phyloP scores from a whole-genome alignment of 2,797 vertebrate species.

The Chromis chromis region DNA sequence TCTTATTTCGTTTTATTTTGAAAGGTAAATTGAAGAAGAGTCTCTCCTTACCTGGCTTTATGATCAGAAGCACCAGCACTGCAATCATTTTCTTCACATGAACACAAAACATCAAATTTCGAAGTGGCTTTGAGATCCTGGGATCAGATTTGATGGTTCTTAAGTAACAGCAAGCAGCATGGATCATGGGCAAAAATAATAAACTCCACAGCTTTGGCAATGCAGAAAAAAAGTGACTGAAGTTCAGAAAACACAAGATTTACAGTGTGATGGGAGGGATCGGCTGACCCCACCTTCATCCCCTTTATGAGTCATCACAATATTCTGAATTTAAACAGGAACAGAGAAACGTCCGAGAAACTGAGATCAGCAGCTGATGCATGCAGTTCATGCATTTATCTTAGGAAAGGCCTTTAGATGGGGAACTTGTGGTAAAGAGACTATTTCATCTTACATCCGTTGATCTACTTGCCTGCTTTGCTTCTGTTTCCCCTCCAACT shows the following conservation, averaged over 20 bases:
- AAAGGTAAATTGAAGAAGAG: background rate
- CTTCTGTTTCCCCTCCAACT: too few relatives aligned
- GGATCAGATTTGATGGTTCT: background rate
- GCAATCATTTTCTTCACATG: constrained; percentile 24
- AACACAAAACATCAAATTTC: background rate
- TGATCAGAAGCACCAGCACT: constrained; percentile 33
- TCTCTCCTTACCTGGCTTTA: constrained; percentile 39
- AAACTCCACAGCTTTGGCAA: background rate
- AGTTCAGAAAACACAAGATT: too few relatives aligned
- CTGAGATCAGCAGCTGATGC: background rate
- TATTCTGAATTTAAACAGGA: background rate
- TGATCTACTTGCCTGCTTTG: background rate
- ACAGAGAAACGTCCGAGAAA: background rate
- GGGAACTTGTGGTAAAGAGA: background rate
- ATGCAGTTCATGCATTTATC: background rate
- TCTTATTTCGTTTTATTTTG: background rate
- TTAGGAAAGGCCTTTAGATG: background rate
- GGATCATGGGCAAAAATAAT: background rate
- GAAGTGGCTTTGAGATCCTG: background rate
- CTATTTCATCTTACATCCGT: too few relatives aligned
- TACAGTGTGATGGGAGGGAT: background rate
- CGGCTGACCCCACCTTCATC: too few relatives aligned
- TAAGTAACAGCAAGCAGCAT: background rate
- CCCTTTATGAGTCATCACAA: background rate
- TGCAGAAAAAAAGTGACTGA: background rate